Evolutionary conservation across 2,113 vertebrate species (phyloP).

Genomic region (Orthonyx spaldingii): DNA sequence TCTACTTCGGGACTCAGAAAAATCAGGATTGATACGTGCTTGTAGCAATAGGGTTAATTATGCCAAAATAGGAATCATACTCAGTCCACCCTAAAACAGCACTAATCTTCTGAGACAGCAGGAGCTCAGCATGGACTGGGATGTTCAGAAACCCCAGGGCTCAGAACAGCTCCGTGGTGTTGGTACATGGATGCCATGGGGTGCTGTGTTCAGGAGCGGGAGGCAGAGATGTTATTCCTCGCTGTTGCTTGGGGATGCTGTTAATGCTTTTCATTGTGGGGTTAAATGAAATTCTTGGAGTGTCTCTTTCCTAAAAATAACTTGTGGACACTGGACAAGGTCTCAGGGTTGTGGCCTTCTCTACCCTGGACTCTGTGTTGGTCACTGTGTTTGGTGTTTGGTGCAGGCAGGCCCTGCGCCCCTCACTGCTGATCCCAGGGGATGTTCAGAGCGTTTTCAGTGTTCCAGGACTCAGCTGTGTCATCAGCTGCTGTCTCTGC

Average conservation of each 20-base stretch:
- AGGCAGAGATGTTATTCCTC: not conserved
- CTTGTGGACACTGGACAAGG: not conserved
- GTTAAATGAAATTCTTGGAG: not conserved
- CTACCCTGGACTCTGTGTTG: not conserved
- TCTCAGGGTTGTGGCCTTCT: not conserved
- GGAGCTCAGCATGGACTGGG: not conserved
- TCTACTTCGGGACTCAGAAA: not conserved
- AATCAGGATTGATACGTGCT: not conserved
- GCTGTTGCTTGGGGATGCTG: not conserved
- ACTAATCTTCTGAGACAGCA: not conserved
- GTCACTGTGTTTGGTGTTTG: not conserved
- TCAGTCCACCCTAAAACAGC: not conserved
- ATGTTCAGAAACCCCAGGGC: not conserved
- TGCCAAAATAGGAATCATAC: not conserved
- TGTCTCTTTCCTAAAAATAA: not conserved
- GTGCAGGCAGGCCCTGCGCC: not conserved
- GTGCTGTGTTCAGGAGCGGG: not conserved
- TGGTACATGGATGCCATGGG: fast-evolving
- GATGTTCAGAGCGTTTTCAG: not conserved
- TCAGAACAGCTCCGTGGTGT: fast-evolving
- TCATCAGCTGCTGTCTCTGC: not conserved
- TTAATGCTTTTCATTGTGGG: not conserved
- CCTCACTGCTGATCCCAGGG: not conserved
- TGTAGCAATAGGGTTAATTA: not conserved
- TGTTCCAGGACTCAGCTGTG: not conserved